phyloP scores from a whole-genome alignment of 30 jellyfish, hydroid and myxozoan genomes.

The Hydractinia symbiolongicarpus region DNA sequence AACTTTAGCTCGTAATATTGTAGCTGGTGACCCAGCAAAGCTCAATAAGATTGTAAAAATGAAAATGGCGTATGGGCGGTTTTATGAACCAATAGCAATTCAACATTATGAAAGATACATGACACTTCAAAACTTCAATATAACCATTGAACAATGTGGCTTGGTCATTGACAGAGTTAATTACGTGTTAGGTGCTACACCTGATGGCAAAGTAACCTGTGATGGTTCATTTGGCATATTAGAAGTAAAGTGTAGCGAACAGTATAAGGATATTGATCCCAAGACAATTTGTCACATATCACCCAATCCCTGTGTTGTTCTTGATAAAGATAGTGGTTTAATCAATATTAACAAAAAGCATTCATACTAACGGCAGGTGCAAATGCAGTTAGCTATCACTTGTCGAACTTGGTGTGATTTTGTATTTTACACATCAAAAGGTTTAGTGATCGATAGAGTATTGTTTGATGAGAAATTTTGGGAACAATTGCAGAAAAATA shows the following conservation, averaged over 20 bases:
- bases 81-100: constrained; percentile 21
- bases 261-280: constrained; percentile 15
- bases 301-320: constrained; percentile 3
- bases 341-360: not conserved
- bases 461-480: not conserved
- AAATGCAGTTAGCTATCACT: constrained; percentile 8
- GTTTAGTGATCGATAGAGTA: not conserved
- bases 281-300: constrained; percentile 13
- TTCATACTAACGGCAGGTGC: constrained; percentile 3
- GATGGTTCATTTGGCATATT: constrained; percentile 13
- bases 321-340: constrained; percentile 5
- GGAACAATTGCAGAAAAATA: not conserved
- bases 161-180: constrained; percentile 12
- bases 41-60: not conserved
- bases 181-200: constrained; percentile 13
- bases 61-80: constrained; percentile 21
- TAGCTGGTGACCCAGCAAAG: not conserved
- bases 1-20: constrained; percentile 7
- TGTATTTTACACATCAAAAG: constrained; percentile 3
- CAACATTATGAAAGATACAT: constrained; percentile 14
- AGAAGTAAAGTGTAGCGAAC: constrained; percentile 17
- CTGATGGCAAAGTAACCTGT: constrained; percentile 16
- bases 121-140: constrained; percentile 5
- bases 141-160: constrained; percentile 19
- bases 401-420: constrained; percentile 16